Conservation (phyloP, 2,113 vertebrate species). For the Alethe castanea region DNA sequence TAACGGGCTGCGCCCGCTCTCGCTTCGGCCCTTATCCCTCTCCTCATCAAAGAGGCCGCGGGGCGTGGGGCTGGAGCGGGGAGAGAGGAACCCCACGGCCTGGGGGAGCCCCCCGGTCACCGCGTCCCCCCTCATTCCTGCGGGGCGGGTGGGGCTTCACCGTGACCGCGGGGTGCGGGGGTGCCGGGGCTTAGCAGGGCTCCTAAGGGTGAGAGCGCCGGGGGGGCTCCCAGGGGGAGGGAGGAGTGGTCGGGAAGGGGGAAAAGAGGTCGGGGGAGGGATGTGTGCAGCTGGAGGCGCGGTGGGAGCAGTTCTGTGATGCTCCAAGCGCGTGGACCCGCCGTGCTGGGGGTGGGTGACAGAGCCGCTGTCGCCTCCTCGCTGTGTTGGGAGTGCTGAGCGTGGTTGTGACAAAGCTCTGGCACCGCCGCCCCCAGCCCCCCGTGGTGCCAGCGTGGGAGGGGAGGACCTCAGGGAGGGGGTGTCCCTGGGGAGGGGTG, state of each 20-base stretch:
- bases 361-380: neutral
- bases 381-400: neutral
- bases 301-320: no score
- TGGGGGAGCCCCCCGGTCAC: rapidly evolving
- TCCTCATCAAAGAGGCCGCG: neutral
- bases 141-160: rapidly evolving
- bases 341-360: rapidly evolving
- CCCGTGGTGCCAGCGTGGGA: neutral
- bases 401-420: neutral
- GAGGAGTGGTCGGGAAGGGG: no score
- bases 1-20: slow-evolving; percentile 47
- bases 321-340: rapidly evolving
- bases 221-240: no score
- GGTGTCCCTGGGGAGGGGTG: neutral
- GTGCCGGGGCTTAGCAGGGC: neutral
- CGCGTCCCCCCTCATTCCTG: rapidly evolving
- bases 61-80: neutral
- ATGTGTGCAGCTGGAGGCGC: no score
- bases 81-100: rapidly evolving
- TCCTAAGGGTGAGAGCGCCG: neutral
- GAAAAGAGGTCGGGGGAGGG: neutral
- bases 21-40: slow-evolving; percentile 29
- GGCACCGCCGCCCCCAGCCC: neutral
- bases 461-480: no score
- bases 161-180: rapidly evolving